phyloP scores from a whole-genome alignment of 2,797 vertebrate species.

The Muscicapa striata region DNA sequence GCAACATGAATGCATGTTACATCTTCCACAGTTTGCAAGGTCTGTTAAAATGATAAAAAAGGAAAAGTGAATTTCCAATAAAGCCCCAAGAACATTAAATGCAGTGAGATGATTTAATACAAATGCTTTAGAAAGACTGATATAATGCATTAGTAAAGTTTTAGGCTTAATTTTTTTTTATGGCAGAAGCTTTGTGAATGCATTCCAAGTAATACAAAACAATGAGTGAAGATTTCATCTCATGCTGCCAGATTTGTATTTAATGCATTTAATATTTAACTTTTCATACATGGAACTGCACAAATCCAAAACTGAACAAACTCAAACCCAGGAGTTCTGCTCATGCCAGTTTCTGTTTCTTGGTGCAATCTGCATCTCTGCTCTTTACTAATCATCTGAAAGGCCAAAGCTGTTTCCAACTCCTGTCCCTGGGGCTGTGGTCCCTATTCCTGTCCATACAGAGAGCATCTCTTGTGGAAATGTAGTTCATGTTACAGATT shows the following conservation, averaged over 20 bases:
- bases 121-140: neutral
- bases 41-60: neutral
- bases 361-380: neutral
- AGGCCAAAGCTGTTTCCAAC: neutral
- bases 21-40: neutral
- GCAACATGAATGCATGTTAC: neutral
- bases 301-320: conserved; percentile 2
- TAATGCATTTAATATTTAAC: neutral
- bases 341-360: neutral
- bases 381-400: neutral
- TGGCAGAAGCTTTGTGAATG: neutral
- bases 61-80: neutral
- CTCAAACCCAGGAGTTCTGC: neutral
- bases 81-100: neutral
- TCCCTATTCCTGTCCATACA: neutral
- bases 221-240: neutral
- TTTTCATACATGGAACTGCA: neutral
- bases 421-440: accelerated
- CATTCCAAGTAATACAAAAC: neutral
- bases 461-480: neutral
- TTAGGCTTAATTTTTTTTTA: neutral
- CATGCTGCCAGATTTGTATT: neutral
- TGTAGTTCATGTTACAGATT: neutral
- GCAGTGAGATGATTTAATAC: neutral
- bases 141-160: neutral